A percentile compares a stretch with the other conserved stretches of the same genome.
Conservation (phyloP, 2,888 invertebrate species). For the Hirtodrosophila cameraria region DNA sequence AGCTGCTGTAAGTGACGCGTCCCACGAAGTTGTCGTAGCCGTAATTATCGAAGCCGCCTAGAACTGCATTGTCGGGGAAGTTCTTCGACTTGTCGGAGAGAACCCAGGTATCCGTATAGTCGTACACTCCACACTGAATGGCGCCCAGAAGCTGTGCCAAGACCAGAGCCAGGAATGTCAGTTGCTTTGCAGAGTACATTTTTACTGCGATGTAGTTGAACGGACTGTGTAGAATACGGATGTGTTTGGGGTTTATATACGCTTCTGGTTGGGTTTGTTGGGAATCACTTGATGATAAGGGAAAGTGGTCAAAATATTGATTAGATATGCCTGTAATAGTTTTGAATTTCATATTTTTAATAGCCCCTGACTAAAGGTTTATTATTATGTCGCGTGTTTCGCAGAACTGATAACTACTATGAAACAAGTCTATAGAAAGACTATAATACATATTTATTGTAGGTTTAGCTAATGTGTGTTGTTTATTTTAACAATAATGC, state of each 20-base stretch:
- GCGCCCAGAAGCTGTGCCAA: conserved; percentile 35
- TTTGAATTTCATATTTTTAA: background rate
- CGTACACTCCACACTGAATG: conserved; percentile 43
- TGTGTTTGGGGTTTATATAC: background rate
- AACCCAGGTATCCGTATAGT: conserved; percentile 42
- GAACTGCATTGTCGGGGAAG: conserved; percentile 41
- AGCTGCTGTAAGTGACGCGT: conserved; percentile 23
- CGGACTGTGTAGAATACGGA: background rate
- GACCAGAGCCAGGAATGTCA: conserved; percentile 20
- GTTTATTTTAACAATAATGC: too few relatives aligned
- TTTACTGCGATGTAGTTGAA: background rate
- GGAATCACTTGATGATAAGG: background rate
- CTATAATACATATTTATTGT: too few relatives aligned
- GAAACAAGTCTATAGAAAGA: too few relatives aligned
- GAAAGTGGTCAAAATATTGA: background rate
- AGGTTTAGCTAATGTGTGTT: too few relatives aligned
- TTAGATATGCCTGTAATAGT: conserved; percentile 4
- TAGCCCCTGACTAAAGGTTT: background rate
- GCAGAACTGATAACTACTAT: background rate
- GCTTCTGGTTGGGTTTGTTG: background rate
- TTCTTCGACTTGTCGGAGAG: conserved; percentile 1
- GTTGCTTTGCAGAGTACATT: background rate
- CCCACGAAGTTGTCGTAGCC: conserved; percentile 51
- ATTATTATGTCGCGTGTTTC: background rate
- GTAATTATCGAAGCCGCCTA: conserved; percentile 43